Conservation (phyloP, 1,140 invertebrate species). For the Zaprionus kolodkinae region DNA sequence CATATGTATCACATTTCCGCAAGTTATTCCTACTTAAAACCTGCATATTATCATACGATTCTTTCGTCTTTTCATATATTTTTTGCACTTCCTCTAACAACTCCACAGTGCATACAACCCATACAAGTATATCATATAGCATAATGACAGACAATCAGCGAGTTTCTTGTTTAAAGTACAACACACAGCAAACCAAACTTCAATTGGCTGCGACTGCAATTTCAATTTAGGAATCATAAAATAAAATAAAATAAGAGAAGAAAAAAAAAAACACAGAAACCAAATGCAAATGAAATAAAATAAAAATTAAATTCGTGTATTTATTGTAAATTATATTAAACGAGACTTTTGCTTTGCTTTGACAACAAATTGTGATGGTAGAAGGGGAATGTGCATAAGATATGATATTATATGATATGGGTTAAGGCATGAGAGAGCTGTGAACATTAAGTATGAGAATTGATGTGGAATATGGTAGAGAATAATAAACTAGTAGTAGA, state of each 20-base stretch:
- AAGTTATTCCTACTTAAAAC: no score
- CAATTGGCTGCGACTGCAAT: conserved; percentile 70
- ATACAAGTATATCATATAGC: background rate
- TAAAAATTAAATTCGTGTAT: conserved; percentile 29
- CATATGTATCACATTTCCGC: no score
- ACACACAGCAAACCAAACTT: conserved; percentile 62
- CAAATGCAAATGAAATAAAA: conserved; percentile 14
- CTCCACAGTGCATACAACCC: background rate
- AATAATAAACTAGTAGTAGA: background rate
- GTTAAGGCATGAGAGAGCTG: background rate
- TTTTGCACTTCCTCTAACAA: no score
- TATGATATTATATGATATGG: background rate
- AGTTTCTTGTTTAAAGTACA: conserved; percentile 72
- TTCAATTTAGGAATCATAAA: conserved; percentile 72
- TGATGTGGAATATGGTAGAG: background rate
- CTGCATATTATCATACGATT: no score
- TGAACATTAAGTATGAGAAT: background rate
- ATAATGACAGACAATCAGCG: conserved; percentile 48
- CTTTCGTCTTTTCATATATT: no score
- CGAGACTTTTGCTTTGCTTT: conserved; percentile 2
- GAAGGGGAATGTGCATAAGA: background rate
- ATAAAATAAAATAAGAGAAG: conserved; percentile 32
- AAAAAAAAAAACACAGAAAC: background rate
- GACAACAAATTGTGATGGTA: background rate
- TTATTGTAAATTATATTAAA: conserved; percentile 71